Evolutionary conservation across 2,888 invertebrate species (phyloP).

Genomic region (Agonum fuliginosum): DNA sequence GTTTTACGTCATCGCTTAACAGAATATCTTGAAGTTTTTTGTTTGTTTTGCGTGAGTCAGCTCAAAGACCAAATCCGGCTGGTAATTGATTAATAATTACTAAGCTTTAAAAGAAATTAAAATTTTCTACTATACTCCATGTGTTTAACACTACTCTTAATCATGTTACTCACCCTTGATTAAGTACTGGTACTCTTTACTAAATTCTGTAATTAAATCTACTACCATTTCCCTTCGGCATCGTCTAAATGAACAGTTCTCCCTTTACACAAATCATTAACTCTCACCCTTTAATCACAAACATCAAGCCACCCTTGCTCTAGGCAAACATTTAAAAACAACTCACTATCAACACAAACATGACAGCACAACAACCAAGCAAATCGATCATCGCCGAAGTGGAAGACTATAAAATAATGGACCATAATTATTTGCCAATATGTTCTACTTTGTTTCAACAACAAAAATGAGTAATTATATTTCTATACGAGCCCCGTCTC

Average conservation of each 20-base stretch:
- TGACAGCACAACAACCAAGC: conserved; percentile 1
- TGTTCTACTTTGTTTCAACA: background rate
- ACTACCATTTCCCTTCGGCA: conserved; percentile 12
- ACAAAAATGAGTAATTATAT: background rate
- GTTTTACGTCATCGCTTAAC: conserved; percentile 17
- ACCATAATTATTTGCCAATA: too few species aligned
- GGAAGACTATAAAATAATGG: too few species aligned
- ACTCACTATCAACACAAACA: conserved; percentile 40
- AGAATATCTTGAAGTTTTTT: background rate
- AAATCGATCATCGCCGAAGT: conserved; percentile 36
- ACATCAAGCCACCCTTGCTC: conserved; percentile 12
- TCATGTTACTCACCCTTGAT: conserved; percentile 3
- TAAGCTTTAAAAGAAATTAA: conserved; percentile 16
- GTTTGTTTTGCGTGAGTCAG: conserved; percentile 26
- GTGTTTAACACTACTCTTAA: background rate
- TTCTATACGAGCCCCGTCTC: too few species aligned
- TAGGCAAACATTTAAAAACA: conserved; percentile 33
- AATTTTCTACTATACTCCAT: too few species aligned
- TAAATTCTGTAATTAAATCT: conserved; percentile 38
- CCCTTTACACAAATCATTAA: conserved; percentile 50
- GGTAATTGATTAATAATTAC: conserved; percentile 35
- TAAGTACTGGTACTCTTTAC: conserved; percentile 25
- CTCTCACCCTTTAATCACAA: conserved; percentile 41
- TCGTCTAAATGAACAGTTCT: conserved; percentile 24
- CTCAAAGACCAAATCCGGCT: conserved; percentile 20